phyloP scores from a whole-genome alignment of 2,113 vertebrate species.

The Synchiropus splendidus region DNA sequence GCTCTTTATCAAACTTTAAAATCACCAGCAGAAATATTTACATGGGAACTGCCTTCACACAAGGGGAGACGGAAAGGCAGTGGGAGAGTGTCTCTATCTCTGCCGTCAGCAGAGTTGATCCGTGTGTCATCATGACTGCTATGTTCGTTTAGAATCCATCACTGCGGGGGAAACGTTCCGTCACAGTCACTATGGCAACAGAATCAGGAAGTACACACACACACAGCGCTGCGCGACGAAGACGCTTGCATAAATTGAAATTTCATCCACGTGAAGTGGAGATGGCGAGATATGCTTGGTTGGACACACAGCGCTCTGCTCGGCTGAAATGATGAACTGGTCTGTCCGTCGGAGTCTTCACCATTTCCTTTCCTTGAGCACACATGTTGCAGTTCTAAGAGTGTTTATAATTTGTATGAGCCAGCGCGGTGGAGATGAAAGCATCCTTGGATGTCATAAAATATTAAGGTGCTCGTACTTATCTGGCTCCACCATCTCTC shows the following conservation, averaged over 20 bases:
- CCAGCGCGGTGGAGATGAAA: slow-evolving; percentile 38
- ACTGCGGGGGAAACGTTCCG: slow-evolving; percentile 50
- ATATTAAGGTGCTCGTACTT: slow-evolving; percentile 35
- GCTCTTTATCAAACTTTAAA: neutral
- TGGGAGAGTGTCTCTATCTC: slow-evolving; percentile 48
- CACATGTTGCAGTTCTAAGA: slow-evolving; percentile 13
- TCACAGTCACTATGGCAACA: slow-evolving; percentile 64
- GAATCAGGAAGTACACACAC: slow-evolving; percentile 51
- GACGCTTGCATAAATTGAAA: slow-evolving; percentile 36
- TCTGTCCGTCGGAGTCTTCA: slow-evolving; percentile 3
- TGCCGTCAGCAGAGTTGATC: slow-evolving; percentile 53
- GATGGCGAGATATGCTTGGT: slow-evolving; percentile 46
- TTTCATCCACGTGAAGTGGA: slow-evolving; percentile 38
- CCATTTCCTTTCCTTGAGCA: neutral
- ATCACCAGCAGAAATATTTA: slow-evolving; percentile 19
- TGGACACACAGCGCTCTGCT: slow-evolving; percentile 46
- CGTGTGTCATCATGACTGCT: slow-evolving; percentile 49
- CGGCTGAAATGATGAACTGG: slow-evolving; percentile 53
- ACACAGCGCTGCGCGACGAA: neutral
- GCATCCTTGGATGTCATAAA: slow-evolving; percentile 40
- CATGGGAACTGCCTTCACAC: slow-evolving; percentile 9
- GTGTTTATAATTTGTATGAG: slow-evolving; percentile 31
- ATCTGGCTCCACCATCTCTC: slow-evolving; percentile 33
- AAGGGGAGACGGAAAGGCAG: too few species aligned
- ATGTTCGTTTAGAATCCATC: slow-evolving; percentile 54